These are phyloP conservation scores for Ophion costatus DNA, from an alignment of 2,888 invertebrate genomes.

Conservation along the genomic window DNA sequence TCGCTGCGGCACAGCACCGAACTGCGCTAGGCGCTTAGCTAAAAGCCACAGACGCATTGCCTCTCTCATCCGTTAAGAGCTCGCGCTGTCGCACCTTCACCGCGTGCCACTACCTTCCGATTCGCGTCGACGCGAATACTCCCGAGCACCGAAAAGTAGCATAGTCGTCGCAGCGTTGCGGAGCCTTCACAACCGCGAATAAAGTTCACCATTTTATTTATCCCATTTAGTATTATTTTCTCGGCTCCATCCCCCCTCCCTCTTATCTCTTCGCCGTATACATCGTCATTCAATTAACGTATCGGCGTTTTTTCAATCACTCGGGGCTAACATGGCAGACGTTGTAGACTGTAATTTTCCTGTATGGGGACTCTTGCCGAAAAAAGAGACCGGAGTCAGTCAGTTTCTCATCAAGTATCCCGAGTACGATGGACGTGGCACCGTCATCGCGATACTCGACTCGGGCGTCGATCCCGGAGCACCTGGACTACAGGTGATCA, in stretches of 20 bases:
- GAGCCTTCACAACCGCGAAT: constrained; percentile 62
- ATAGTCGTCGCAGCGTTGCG: constrained; percentile 48
- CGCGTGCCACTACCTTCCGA: not conserved
- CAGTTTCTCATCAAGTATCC: constrained; percentile 95
- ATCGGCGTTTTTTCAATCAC: not conserved
- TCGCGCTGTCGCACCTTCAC: not conserved
- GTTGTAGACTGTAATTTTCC: constrained; percentile 88
- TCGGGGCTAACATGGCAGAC: constrained; percentile 80
- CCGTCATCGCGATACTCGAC: constrained; percentile 97
- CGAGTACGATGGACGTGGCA: constrained; percentile 95
- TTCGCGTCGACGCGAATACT: not conserved
- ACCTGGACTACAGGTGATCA: constrained; percentile 93
- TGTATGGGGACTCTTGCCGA: constrained; percentile 93
- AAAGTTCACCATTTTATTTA: constrained; percentile 73
- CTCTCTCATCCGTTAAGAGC: not conserved
- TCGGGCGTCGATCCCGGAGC: constrained; percentile 99
- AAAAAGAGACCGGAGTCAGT: constrained; percentile 96
- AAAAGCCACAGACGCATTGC: not conserved
- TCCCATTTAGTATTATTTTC: not conserved
- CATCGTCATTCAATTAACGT: not conserved
- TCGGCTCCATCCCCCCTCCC: not conserved
- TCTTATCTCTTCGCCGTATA: not conserved
- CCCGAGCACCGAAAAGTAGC: constrained; percentile 38
- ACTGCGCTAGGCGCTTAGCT: too few species aligned
- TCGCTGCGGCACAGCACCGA: too few species aligned